phyloP scores from a whole-genome alignment of 2,888 invertebrate species.

The Prosapia bicincta region DNA sequence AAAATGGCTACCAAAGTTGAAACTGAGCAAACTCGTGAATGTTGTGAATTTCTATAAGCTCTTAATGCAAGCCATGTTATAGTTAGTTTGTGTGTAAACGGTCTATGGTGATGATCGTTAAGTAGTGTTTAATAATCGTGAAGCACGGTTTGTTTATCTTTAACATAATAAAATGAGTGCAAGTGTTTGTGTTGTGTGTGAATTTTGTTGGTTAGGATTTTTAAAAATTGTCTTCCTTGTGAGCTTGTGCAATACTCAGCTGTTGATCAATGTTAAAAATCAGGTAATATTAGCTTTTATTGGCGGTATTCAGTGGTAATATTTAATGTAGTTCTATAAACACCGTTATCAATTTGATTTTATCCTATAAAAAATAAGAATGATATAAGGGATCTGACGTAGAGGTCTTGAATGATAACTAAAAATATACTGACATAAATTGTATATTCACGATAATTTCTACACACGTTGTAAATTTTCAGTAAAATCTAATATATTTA shows the following conservation, averaged over 20 bases:
- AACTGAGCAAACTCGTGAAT: neutral
- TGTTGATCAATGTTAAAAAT: neutral
- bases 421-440: no score
- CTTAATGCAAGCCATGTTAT: neutral
- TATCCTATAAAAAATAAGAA: no score
- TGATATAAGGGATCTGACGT: no score
- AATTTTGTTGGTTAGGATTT: neutral
- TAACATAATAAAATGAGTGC: neutral
- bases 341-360: no score
- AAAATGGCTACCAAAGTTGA: neutral
- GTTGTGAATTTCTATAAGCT: neutral
- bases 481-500: no score
- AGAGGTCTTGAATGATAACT: no score
- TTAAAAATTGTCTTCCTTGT: neutral
- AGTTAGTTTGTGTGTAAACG: slow-evolving; percentile 2
- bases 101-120: neutral
- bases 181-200: neutral
- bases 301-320: no score
- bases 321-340: no score
- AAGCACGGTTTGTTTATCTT: neutral
- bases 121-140: neutral
- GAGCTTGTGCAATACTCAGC: neutral
- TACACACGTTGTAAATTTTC: no score
- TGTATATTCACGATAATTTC: no score
- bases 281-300: neutral